phyloP scores from a whole-genome alignment of 2,113 vertebrate genomes.

The Plestiodon gilberti region DNA sequence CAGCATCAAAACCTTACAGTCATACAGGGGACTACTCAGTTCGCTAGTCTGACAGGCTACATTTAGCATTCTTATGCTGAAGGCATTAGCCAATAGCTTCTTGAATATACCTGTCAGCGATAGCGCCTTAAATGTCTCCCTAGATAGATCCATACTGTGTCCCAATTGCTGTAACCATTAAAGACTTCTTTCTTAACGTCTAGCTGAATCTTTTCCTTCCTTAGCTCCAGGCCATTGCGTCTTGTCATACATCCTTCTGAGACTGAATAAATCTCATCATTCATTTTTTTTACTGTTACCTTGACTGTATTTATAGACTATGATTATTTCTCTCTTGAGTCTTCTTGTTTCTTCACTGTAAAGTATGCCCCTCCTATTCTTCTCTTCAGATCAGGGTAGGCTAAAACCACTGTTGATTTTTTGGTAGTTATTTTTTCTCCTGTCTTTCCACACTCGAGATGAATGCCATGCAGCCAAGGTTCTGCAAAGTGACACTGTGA shows the following conservation, averaged over 20 bases:
- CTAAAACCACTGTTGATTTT: constrained; percentile 5
- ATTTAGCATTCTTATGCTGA: constrained; percentile 7
- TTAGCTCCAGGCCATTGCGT: constrained; percentile 26
- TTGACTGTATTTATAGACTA: constrained; percentile 16
- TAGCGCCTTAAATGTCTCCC: background rate
- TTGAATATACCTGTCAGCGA: background rate
- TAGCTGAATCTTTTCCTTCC: constrained; percentile 21
- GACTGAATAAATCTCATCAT: constrained; percentile 37
- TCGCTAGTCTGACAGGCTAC: background rate
- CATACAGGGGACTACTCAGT: rapidly evolving
- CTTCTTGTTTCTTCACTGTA: constrained; percentile 31
- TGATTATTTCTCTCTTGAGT: background rate
- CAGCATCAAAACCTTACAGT: background rate
- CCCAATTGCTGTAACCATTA: constrained; percentile 9
- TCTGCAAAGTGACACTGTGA: rapidly evolving
- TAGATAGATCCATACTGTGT: background rate
- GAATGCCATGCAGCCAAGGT: background rate
- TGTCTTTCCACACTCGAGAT: background rate
- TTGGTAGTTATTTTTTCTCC: background rate
- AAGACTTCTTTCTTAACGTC: constrained; percentile 17
- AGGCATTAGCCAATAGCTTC: constrained; percentile 15
- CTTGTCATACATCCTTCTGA: constrained; percentile 16
- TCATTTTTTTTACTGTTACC: constrained; percentile 42
- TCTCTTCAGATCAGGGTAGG: constrained; percentile 8
- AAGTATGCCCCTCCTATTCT: constrained; percentile 16